A percentile compares a stretch with the other conserved stretches of the same genome.
Conservation (phyloP, 2,888 invertebrate species). For the Himalopsyche japonica region DNA sequence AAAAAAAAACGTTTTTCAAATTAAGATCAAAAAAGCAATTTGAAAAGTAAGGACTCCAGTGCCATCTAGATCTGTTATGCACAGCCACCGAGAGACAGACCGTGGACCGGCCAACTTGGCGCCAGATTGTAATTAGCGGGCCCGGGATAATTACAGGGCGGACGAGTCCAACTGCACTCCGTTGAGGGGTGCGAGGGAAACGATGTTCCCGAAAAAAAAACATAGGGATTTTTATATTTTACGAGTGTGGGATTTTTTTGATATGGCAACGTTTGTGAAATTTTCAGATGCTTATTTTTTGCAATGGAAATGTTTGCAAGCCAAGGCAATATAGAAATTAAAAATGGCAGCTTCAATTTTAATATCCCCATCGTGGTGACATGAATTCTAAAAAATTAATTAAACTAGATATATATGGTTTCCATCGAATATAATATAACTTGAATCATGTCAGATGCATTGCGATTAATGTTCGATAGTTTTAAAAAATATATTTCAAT, state of each 20-base stretch:
- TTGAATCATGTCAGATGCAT: no score
- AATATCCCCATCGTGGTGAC: no score
- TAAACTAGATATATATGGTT: no score
- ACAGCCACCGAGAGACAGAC: conserved; percentile 4
- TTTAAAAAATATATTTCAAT: no score
- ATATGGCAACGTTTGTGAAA: background rate
- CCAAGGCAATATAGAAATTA: no score
- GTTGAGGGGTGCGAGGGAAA: conserved; percentile 8
- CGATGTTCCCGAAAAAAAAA: background rate
- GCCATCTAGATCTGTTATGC: conserved; percentile 23
- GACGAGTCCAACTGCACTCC: conserved; percentile 43
- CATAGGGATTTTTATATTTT: background rate
- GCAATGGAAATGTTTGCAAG: background rate
- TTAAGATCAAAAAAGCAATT: conserved; percentile 16
- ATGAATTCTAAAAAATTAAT: no score
- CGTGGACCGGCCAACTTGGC: conserved; percentile 28
- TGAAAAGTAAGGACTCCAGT: conserved; percentile 14
- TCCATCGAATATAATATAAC: no score
- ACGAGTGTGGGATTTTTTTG: background rate
- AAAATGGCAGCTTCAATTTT: no score
- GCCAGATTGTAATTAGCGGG: conserved; percentile 50
- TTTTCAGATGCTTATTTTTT: background rate
- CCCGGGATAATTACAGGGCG: conserved; percentile 59
- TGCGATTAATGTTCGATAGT: no score
- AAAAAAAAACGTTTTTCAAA: background rate